Base-by-base conservation (phyloP, 2,888 invertebrate genomes). In the Clusia tigrina region DNA sequence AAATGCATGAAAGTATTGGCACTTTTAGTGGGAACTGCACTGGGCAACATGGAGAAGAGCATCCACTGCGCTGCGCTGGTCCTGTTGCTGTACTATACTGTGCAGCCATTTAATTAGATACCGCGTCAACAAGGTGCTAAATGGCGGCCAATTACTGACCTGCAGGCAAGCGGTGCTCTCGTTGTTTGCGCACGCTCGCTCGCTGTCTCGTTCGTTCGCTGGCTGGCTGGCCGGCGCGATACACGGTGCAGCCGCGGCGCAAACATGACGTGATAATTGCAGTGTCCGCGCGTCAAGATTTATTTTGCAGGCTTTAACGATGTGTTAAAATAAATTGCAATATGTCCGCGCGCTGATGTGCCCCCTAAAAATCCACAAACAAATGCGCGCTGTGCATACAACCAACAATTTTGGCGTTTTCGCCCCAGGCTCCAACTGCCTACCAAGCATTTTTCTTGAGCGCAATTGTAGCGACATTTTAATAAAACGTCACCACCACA, bases 71-170 rank as follows among this genome's bases (percentile, higher is more conserved):
- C 6, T 5, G 32, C 5, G 12, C 5, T 32, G 5, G 32, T 32
- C 32, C 32, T n/a, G 32, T 32, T 32, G 32, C 12, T 32, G 32
- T 32, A 32, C 32, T 5, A 32, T n/a, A n/a, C n/a, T n/a, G n/a
- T 15, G 10, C 15, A n/a, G 42, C 42, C 71, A 69, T 76, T 78
- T 81, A 81, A 81, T 81, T 79, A 80, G 80, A 76, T 74, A 73
- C 74, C 73, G 79, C 80, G 72, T 80, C 80, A 80, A 80, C 80
- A 80, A 80, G 81, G 79, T 80, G 79, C 79, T 81, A 80, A 81
- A 76, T 80, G 79, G 72, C 66, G 69, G 69, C 70, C 74, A 74
- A 80, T 80, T 80, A 80, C 70, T 15, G 23, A 12, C 37, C 18
- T 25, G n/a, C 42, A 1, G 55, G 32, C 51, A 51, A 51, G 51